Conservation (phyloP, 2,113 vertebrate genomes). For the Balaenoptera acutorostrata region DNA sequence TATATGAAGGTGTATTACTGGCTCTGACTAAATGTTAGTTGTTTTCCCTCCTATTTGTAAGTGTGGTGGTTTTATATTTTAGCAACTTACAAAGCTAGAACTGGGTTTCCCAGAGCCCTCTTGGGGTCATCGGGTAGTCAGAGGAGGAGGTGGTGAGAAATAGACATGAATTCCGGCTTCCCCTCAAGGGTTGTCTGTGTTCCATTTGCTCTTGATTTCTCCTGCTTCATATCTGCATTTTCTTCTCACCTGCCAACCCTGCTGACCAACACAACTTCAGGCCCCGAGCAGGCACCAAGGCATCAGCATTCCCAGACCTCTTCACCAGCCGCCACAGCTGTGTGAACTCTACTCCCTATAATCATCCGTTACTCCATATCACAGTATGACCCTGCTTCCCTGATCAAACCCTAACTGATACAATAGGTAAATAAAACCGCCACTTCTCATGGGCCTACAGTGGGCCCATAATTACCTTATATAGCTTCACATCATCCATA, state of each 20-base stretch:
- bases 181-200: neutral
- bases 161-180: neutral
- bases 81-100: neutral
- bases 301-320: neutral
- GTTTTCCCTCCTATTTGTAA: neutral
- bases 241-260: neutral
- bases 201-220: neutral
- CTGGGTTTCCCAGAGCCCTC: neutral
- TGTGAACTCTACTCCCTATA: neutral
- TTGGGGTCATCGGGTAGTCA: neutral
- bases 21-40: neutral
- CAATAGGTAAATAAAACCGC: neutral
- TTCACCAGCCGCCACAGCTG: neutral
- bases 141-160: neutral
- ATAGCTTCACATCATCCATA: neutral
- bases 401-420: neutral
- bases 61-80: neutral
- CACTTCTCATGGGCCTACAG: neutral
- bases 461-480: neutral
- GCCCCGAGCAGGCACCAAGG: accelerated
- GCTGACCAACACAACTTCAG: neutral
- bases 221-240: neutral
- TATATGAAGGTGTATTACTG: neutral
- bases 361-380: neutral
- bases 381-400: neutral